Base-by-base conservation (phyloP, 2,113 vertebrate species). In the Asarcornis scutulata region DNA sequence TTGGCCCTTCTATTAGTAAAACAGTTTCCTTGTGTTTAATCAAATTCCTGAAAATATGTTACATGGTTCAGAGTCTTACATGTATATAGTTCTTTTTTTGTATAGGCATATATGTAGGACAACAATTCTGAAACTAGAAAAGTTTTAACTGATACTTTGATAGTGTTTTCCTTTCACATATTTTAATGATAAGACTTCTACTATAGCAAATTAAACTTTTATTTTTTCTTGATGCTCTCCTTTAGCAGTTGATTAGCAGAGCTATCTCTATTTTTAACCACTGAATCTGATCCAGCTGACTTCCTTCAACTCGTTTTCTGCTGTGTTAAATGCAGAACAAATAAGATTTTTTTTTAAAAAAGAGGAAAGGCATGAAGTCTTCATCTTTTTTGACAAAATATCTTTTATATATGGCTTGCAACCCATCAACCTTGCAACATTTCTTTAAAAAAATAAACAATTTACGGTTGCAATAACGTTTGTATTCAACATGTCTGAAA, bases 241-340 rank as follows among this genome's bases (percentile, higher is more conserved):
- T 86, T 81, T 62, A 80, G 42, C 17, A 74, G 22, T 14, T 89
- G 63, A 89, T 83, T 88, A 86, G 56, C 38, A 89, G 89, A 73
- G 42, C 27, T 67, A 16, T 40, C 23, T 75, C 67, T 88, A 40
- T 92, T 95, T 96, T 93, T 85, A 88, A 77, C 6, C 44, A 76
- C 0, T 86, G 34, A 79, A 91, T 92, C 46, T 11, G 73, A 87
- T 76, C 50, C 79, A 75, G 32, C 15, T 84, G 76, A 60, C 34
- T 78, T 93, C 63, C 12, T 89, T 74, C 16, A 20, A 71, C 21
- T 55, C 2, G 3, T 56, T 42, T 80, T 17, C 23, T 74, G 27
- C 42, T 67, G 26, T 11, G 22, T 55, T 84, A 83, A 87, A 86
- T 14, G 16, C 29, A 88, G 66, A 81, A 66, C 46, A 88, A 60